These are phyloP conservation scores for Hydrotaea diabolus DNA, from an alignment of 2,888 invertebrate genomes.

Conservation along the genomic window DNA sequence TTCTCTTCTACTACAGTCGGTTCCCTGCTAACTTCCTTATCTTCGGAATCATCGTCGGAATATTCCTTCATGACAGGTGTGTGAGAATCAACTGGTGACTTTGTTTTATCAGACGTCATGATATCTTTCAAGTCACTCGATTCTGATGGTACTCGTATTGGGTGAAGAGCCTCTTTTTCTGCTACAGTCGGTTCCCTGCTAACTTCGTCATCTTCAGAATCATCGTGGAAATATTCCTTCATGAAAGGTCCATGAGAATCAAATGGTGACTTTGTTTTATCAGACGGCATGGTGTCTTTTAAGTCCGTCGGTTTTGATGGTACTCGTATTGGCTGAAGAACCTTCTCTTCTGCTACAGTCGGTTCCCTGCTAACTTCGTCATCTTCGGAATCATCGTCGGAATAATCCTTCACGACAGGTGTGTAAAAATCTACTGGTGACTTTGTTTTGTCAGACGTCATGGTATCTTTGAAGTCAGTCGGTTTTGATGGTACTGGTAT, in stretches of 20 bases:
- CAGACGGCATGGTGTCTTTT: neutral
- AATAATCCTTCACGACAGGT: neutral
- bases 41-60: no score
- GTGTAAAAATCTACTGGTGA: constrained; percentile 24
- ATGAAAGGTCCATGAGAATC: neutral
- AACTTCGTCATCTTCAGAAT: no score
- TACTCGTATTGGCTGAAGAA: neutral
- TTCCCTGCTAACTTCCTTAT: no score
- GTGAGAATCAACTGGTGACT: no score
- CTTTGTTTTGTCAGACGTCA: neutral
- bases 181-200: no score
- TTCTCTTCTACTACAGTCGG: no score
- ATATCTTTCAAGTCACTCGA: no score
- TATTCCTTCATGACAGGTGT: no score
- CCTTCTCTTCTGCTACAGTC: neutral
- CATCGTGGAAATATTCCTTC: neutral
- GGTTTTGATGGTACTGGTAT: neutral
- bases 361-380: constrained; percentile 7
- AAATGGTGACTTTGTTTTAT: neutral
- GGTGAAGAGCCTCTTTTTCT: no score
- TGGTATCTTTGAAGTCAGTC: neutral
- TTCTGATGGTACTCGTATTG: no score
- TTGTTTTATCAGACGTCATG: no score
- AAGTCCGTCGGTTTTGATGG: neutral
- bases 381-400: constrained; percentile 58